A percentile compares a stretch with the other conserved stretches of the same genome.
Evolutionary conservation across 92 coral and sea anemone species (phyloP).

Genomic region (Phenganax stokvisi): DNA sequence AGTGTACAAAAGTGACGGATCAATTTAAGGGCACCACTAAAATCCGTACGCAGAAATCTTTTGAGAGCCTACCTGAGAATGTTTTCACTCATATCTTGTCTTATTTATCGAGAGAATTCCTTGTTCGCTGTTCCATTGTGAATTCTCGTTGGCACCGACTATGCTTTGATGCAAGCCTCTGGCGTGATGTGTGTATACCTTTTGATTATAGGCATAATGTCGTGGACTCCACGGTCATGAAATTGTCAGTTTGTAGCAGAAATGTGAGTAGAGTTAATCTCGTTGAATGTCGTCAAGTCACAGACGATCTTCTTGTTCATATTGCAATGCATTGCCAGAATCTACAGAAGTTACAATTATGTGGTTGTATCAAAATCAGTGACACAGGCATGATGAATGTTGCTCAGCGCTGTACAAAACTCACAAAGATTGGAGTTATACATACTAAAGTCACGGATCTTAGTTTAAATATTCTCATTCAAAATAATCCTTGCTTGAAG

Average conservation of each 20-base stretch:
- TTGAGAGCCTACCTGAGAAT: conserved; percentile 67
- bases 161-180: conserved; percentile 78
- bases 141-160: conserved; percentile 78
- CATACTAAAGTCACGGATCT: conserved; percentile 72
- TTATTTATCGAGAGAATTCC: conserved; percentile 63
- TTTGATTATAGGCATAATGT: conserved; percentile 61
- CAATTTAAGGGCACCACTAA: no score
- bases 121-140: conserved; percentile 64
- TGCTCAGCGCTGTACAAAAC: conserved; percentile 71
- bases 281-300: conserved; percentile 63
- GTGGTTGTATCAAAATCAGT: conserved; percentile 65
- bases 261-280: conserved; percentile 68
- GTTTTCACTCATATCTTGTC: conserved; percentile 72
- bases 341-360: conserved; percentile 61
- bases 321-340: conserved; percentile 74
- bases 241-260: conserved; percentile 63
- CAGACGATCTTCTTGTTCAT: conserved; percentile 57
- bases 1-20: background rate
- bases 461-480: conserved; percentile 66
- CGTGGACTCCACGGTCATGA: conserved; percentile 53
- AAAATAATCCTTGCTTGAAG: conserved; percentile 60
- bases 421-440: conserved; percentile 66
- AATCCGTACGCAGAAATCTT: background rate
- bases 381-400: conserved; percentile 65
- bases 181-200: conserved; percentile 70